phyloP scores from a whole-genome alignment of 2,888 invertebrate genomes.

The Oligia latruncula region DNA sequence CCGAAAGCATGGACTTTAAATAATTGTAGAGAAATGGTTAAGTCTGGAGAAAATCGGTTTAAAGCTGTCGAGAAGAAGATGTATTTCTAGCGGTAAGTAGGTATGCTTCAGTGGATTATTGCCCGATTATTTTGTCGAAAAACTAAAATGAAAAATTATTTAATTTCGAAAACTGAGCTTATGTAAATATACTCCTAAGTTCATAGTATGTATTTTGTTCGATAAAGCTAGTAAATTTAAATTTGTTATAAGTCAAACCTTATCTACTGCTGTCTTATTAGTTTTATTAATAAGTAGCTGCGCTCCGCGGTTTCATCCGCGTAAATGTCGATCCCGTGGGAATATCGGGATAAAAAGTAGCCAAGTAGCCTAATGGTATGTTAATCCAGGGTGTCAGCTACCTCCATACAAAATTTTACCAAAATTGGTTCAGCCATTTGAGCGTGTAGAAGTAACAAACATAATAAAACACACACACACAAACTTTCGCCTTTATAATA shows the following conservation, averaged over 20 bases:
- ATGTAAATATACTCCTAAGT: neutral
- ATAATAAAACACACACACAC: too few relatives aligned
- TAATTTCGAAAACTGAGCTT: neutral
- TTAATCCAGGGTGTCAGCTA: too few relatives aligned
- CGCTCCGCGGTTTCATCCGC: too few relatives aligned
- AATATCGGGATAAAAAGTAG: too few relatives aligned
- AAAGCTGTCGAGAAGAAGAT: constrained; percentile 5
- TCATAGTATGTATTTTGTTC: neutral
- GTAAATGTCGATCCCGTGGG: too few relatives aligned
- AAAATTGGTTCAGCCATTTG: too few relatives aligned
- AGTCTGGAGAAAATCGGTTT: constrained; percentile 30
- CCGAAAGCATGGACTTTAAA: constrained; percentile 43
- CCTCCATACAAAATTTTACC: too few relatives aligned
- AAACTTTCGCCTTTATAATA: too few relatives aligned
- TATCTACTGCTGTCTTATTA: neutral
- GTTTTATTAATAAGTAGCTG: neutral
- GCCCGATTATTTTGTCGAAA: neutral
- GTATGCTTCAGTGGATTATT: neutral
- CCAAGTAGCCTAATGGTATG: too few relatives aligned
- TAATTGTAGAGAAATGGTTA: constrained; percentile 32
- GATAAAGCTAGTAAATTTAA: too few relatives aligned
- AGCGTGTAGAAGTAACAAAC: too few relatives aligned
- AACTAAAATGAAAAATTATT: neutral
- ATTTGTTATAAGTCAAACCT: neutral
- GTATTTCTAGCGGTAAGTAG: constrained; percentile 5